Conservation (phyloP, 2,113 vertebrate genomes). For the Meles meles region DNA sequence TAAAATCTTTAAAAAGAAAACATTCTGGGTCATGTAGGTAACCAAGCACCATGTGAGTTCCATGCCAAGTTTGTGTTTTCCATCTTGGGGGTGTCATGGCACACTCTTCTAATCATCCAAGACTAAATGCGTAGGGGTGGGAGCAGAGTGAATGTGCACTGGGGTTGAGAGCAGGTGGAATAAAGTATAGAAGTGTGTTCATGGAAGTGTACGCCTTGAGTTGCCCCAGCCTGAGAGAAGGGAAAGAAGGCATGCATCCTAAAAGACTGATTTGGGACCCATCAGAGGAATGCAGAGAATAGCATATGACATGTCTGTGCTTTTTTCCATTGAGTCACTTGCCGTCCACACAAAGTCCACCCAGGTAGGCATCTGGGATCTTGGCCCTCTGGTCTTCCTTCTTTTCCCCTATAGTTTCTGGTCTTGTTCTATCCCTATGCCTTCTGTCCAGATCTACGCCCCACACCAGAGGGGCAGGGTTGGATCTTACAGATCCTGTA, state of each 20-base stretch:
- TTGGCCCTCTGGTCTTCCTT: background rate
- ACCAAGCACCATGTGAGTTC: background rate
- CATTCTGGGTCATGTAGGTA: background rate
- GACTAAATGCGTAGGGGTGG: background rate
- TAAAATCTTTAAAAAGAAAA: too few relatives aligned
- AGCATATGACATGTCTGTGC: background rate
- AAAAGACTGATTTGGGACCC: background rate
- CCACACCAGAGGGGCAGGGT: background rate
- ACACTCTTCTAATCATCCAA: background rate
- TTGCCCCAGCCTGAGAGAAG: background rate
- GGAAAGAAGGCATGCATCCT: rapidly evolving
- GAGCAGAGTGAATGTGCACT: too few relatives aligned
- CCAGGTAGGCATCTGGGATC: background rate
- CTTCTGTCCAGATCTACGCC: too few relatives aligned
- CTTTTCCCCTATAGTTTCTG: background rate
- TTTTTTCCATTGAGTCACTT: background rate
- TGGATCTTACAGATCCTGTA: background rate
- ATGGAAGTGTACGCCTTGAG: background rate
- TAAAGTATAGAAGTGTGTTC: background rate
- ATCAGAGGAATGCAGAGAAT: background rate
- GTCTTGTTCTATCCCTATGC: background rate
- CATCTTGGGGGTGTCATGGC: background rate
- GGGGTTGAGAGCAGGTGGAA: background rate
- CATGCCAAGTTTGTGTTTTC: background rate
- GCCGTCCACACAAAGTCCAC: background rate